These are phyloP conservation scores for Cotesia chilonis DNA, from an alignment of 1,140 invertebrate species.

Conservation along the genomic window DNA sequence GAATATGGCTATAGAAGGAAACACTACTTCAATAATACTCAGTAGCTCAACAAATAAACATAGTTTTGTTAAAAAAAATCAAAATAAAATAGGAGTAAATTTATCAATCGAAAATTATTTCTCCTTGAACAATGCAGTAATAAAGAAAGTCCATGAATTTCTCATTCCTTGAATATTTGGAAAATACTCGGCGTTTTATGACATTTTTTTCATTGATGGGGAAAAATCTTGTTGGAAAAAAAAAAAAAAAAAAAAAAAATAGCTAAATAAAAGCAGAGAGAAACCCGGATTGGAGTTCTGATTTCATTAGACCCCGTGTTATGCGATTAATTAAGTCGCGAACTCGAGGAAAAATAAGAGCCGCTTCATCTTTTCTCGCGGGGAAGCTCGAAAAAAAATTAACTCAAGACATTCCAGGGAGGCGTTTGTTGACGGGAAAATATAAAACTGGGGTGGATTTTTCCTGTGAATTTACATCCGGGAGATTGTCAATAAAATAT, in stretches of 20 bases:
- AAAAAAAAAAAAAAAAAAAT: constrained; percentile 34
- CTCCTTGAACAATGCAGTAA: too few relatives aligned
- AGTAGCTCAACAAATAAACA: too few relatives aligned
- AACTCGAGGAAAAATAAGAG: constrained; percentile 63
- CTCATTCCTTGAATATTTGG: constrained; percentile 53
- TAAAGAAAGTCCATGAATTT: constrained; percentile 43
- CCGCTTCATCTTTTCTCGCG: constrained; percentile 16
- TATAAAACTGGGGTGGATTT: background rate
- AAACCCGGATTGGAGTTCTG: constrained; percentile 58
- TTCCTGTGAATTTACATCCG: constrained; percentile 7
- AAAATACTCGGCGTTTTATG: constrained; percentile 57
- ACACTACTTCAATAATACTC: too few relatives aligned
- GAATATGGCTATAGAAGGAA: too few relatives aligned
- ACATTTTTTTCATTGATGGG: constrained; percentile 13
- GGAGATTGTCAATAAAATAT: background rate
- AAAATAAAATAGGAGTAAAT: too few relatives aligned
- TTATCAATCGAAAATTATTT: too few relatives aligned
- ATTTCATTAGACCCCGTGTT: constrained; percentile 67
- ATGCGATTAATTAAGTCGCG: constrained; percentile 67
- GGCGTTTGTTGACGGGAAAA: constrained; percentile 35
- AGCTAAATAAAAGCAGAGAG: constrained; percentile 49
- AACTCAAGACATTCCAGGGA: constrained; percentile 58
- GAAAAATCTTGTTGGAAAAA: constrained; percentile 16
- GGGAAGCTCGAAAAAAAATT: constrained; percentile 50
- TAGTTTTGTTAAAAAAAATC: too few relatives aligned